phyloP scores from a whole-genome alignment of 2,888 invertebrate genomes.

The Lasioglossum villosulum region DNA sequence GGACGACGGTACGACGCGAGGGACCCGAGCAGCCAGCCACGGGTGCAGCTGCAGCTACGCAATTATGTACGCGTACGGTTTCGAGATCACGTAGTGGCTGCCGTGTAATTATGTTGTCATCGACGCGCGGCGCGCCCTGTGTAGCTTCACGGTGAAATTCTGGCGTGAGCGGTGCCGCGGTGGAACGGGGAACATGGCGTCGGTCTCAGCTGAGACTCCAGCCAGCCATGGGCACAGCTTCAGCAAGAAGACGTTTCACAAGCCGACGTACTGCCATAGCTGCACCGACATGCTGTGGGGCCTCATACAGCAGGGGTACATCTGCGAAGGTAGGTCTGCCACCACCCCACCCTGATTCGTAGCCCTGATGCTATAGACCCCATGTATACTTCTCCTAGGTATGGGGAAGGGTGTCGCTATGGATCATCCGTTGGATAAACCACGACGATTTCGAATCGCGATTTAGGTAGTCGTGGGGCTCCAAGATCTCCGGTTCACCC shows the following conservation, averaged over 20 bases:
- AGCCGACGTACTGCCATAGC: conserved; percentile 99
- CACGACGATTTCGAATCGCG: background rate
- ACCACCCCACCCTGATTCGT: conserved; percentile 20
- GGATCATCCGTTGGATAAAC: background rate
- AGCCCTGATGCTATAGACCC: background rate
- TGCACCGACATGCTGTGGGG: conserved; percentile 99
- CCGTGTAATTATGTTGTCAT: conserved; percentile 84
- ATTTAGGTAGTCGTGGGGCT: background rate
- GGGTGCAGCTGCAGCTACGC: conserved; percentile 84
- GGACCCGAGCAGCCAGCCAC: conserved; percentile 62
- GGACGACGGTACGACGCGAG: conserved; percentile 67
- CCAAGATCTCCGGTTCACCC: background rate
- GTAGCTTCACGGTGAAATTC: conserved; percentile 87
- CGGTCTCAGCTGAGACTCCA: conserved; percentile 86
- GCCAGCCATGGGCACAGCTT: conserved; percentile 96
- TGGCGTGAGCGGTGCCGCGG: conserved; percentile 87
- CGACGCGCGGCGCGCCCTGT: conserved; percentile 81
- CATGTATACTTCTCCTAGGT: background rate
- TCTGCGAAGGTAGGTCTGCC: conserved; percentile 95
- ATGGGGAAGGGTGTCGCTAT: background rate
- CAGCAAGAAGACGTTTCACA: conserved; percentile 99
- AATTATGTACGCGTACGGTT: conserved; percentile 87
- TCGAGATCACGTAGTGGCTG: conserved; percentile 85
- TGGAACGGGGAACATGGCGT: conserved; percentile 87
- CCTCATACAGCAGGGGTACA: conserved; percentile 99